Conservation (phyloP, 2,888 invertebrate species). For the Eugnorisma glareosa region DNA sequence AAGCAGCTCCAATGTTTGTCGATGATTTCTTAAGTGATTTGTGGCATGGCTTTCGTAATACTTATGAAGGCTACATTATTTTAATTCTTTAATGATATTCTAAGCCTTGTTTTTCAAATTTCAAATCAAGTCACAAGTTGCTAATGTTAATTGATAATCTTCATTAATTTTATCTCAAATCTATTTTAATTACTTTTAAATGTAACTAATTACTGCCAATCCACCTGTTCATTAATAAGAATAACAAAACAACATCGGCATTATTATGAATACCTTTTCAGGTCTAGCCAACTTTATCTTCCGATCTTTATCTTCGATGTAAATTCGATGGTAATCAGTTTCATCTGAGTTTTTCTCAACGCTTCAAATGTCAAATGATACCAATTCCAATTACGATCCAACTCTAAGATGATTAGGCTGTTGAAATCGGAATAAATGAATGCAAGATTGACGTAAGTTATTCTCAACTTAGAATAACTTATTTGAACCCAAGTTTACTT, state of each 20-base stretch:
- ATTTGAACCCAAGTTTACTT: conserved; percentile 41
- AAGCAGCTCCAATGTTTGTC: conserved; percentile 44
- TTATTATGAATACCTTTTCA: conserved; percentile 41
- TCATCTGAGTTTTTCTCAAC: conserved; percentile 45
- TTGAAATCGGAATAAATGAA: conserved; percentile 59
- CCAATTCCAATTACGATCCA: conserved; percentile 50
- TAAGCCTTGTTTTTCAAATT: conserved; percentile 48
- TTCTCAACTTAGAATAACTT: conserved; percentile 48
- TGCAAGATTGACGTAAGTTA: conserved; percentile 47
- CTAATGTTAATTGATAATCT: conserved; percentile 35
- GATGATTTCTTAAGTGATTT: conserved; percentile 50
- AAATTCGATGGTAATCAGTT: conserved; percentile 48
- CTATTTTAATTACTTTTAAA: conserved; percentile 33
- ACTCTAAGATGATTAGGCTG: conserved; percentile 48
- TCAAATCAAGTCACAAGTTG: conserved; percentile 15
- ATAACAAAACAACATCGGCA: conserved; percentile 9
- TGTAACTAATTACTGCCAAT: neutral
- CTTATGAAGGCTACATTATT: conserved; percentile 50
- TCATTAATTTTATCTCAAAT: conserved; percentile 31
- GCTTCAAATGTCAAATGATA: conserved; percentile 60
- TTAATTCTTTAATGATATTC: conserved; percentile 49
- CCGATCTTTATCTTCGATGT: too few relatives aligned
- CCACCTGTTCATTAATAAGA: neutral
- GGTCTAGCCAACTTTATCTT: conserved; percentile 14
- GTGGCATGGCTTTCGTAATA: conserved; percentile 52